Evolutionary conservation across 30 jellyfish, hydroid and myxozoan species (phyloP), one percentile per base, ranked within the genome.

Genomic region (Pelagia noctiluca): DNA sequence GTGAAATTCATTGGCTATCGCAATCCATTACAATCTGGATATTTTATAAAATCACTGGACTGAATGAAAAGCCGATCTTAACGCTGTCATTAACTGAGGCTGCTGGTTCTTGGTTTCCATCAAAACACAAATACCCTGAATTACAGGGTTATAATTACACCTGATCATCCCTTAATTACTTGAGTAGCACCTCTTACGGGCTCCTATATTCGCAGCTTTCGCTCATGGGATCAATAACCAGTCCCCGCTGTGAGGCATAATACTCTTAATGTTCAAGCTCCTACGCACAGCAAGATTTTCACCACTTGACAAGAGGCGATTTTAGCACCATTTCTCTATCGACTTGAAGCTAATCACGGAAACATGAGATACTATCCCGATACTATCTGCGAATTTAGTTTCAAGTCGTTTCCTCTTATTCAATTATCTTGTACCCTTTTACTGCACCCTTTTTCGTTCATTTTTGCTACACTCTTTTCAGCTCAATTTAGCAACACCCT

Each of bases 161-260:
- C 31, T 31, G 11, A 70, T 70, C 29, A 74, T 34, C 76, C 33
- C 21, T 5, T 75, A 75, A 75, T 75, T 67, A 52, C 64, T 34
- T 10, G n/a, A 54, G 46, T 52, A 69, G 57, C 87, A 52, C 87
- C 76, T 75, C n/a, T 50, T n/a, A 33, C 36, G 30, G 35, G 74
- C 57, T 75, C 30, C 57, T 13, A 47, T 29, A 28, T 32, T 42
- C 85, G 12, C 19, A 24, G 11, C 29, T 75, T 75, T 35, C 38
- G 25, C 21, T 76, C 31, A 75, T 50, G 60, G 67, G 28, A 18
- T 19, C 87, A 69, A 63, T 53, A 69, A 28, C 76, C 33, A 32
- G 7, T 63, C 32, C 87, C 87, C 52, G 38, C 87, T 26, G 74
- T 16, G 87, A 69, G n/a, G 21, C 8, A 53, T 75, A 75, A 28